Base-by-base conservation (phyloP, 2,888 invertebrate species). In the Priocnemis perturbator region DNA sequence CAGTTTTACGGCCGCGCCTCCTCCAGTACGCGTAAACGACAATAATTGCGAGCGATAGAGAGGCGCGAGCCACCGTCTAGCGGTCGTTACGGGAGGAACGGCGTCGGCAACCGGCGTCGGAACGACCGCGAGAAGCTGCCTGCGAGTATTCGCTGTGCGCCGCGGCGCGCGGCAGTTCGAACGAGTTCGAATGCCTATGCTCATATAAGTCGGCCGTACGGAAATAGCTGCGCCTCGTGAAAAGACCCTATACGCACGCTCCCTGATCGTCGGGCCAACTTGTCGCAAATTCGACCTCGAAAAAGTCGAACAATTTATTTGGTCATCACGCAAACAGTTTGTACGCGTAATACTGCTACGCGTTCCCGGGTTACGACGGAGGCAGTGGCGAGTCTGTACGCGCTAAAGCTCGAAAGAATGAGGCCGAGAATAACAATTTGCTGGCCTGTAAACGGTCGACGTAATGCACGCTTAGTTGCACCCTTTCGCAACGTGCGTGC, bases 41-140 rank as follows among this genome's bases (percentile, higher is more conserved):
- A 79, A 84, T 86, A 86, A 86, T 86, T 85, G 83, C 83, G 74
- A 72, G 73, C 77, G 78, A 83, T 82, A 81, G 74, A 72, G 37
- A 37, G 37, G 73, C 70, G 78, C 60, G 21, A 67, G 23, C 57
- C 59, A 47, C 26, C 50, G 50, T 30, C 71, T 67, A 71, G 69
- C 66, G 53, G 78, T 81, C 76, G 83, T 83, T 84, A 80, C 81
- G 73, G 14, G 62, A 59, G 64, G 67, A 67, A 79, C 71, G 76
- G 73, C 71, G n/a, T n/a, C n/a, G 69, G 66, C 48, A 58, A 52
- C 58, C 58, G 30, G 30, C 53, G 52, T 15, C 23, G 50, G 45
- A 47, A 21, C 45, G 53, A 64, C 44, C 60, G 45, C 56, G 60
- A 53, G 62, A 11, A n/a, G 61, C 37, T 50, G 61, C 56, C 59